Conservation (phyloP, 2,797 vertebrate genomes). For the Microchirus variegatus region DNA sequence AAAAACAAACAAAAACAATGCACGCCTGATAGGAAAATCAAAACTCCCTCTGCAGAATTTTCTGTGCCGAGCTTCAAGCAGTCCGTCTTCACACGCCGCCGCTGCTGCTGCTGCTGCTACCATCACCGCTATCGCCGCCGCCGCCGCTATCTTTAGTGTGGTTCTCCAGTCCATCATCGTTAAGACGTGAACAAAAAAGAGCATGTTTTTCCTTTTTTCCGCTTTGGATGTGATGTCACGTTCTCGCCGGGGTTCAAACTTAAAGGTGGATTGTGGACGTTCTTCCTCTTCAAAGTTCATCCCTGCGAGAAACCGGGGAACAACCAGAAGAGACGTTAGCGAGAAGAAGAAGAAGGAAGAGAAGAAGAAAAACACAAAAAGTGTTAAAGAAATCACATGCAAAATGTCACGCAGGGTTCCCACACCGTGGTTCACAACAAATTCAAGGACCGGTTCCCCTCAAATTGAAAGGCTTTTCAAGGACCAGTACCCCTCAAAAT, state of each 20-base stretch:
- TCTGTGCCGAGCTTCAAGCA: conserved; percentile 66
- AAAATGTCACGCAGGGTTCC: too few species aligned
- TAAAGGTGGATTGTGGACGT: conserved; percentile 80
- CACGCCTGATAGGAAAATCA: conserved; percentile 48
- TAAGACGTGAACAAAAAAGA: conserved; percentile 56
- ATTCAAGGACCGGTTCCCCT: too few species aligned
- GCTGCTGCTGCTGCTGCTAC: too few species aligned
- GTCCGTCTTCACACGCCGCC: conserved; percentile 52
- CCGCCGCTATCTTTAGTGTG: conserved; percentile 6
- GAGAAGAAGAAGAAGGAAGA: not conserved
- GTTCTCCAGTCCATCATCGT: conserved; percentile 58
- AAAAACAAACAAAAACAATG: conserved; percentile 42
- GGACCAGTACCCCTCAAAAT: too few species aligned
- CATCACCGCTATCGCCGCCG: too few species aligned
- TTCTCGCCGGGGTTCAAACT: conserved; percentile 79
- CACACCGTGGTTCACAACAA: too few species aligned
- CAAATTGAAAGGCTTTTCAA: too few species aligned
- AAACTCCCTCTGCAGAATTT: conserved; percentile 59
- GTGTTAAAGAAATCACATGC: conserved; percentile 25
- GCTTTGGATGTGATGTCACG: conserved; percentile 67
- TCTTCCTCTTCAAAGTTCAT: conserved; percentile 95
- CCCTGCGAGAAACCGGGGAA: conserved; percentile 82
- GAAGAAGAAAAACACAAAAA: conserved; percentile 1
- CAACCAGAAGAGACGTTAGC: conserved; percentile 47
- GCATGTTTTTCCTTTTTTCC: conserved; percentile 66